Evolutionary conservation across 2,113 vertebrate genomes (phyloP), one percentile per base, ranked within the genome.

Genomic region (Catagonus wagneri): DNA sequence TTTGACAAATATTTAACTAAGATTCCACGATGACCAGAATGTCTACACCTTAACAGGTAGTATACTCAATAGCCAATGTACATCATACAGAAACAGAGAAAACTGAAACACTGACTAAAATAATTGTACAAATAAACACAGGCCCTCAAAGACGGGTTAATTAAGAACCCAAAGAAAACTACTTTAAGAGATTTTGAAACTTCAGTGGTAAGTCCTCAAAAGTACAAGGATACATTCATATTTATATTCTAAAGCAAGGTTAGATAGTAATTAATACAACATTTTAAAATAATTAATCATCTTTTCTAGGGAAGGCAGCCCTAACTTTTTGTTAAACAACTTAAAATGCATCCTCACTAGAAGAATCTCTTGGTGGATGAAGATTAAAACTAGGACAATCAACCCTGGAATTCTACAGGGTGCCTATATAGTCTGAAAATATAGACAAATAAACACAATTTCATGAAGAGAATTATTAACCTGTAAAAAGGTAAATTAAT

Each of bases 1-100:
- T 76, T 89, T 81, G 44, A 75, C 20, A 96, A 81, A 66, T 61
- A 81, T 88, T 83, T 93, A 96, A 81, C 8, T 65, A 90, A 68
- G 68, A 83, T 75, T 20, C 0, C 34, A 83, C 69, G 90, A 39
- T 74, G 23, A 83, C 7, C n/a, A 79, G 58, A 65, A 75, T 54
- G 12, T 25, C 7, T 39, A 60, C 3, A 14, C 11, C 39, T 60
- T 81, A 84, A 11, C 72, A 87, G 22, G 56, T 90, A 83, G 50
- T 27, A 63, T 58, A 76, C 54, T 63, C 83, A 89, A 92, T 34
- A 36, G 32, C 11, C 1, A 29, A 63, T 1, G 6, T 80, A 75
- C 16, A n/a, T 71, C 39, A 44, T 79, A 71, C 17, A 72, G 32
- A 94, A 86, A 50, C 50, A 20, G 10, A 95, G 34, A 29, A 93